Conservation (phyloP, 1,140 invertebrate genomes). For the Papilio dardanus region DNA sequence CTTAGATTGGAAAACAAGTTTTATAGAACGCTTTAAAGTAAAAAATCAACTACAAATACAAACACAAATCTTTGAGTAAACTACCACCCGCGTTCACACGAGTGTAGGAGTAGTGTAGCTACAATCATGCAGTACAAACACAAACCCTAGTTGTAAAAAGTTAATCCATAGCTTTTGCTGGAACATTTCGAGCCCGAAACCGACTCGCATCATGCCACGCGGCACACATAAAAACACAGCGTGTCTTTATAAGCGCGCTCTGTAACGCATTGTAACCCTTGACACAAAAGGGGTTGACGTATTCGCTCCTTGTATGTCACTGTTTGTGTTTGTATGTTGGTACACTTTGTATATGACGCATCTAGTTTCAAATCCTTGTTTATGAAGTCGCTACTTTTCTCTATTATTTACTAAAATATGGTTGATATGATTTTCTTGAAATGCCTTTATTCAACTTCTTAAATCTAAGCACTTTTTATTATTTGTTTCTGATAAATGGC, state of each 20-base stretch:
- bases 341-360: not conserved
- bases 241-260: slow-evolving; percentile 26
- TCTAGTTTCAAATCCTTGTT: not conserved
- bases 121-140: not conserved
- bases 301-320: not conserved
- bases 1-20: no score
- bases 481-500: no score
- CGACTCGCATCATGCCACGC: slow-evolving; percentile 3
- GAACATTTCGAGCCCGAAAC: slow-evolving; percentile 1
- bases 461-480: not conserved
- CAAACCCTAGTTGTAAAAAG: not conserved
- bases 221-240: slow-evolving; percentile 28
- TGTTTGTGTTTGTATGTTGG: slow-evolving; percentile 2
- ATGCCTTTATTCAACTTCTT: not conserved
- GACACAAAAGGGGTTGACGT: slow-evolving; percentile 26
- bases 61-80: no score
- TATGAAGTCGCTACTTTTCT: not conserved
- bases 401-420: no score
- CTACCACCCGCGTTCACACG: no score
- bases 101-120: no score
- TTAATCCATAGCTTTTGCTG: slow-evolving; percentile 1
- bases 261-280: slow-evolving; percentile 29
- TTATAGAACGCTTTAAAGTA: no score
- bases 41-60: no score
- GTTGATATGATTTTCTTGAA: no score